Evolutionary conservation across 2,797 vertebrate genomes (phyloP).

Genomic region (Chaetodon trifasciatus): DNA sequence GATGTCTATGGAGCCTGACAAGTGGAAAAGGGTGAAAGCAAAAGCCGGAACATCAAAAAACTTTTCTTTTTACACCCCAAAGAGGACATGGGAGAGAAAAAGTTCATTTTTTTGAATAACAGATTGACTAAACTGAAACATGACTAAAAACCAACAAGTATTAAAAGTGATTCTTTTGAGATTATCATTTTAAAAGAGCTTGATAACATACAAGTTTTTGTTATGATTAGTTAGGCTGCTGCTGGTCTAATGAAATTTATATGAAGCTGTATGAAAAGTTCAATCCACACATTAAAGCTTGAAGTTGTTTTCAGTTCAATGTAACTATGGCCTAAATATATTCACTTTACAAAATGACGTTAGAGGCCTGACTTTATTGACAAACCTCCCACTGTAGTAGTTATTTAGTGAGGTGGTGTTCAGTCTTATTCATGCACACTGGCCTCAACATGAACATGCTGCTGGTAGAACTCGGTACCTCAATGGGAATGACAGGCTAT

Average conservation of each 20-base stretch:
- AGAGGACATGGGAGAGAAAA: slow-evolving; percentile 44
- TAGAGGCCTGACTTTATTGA: background rate
- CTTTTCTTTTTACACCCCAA: slow-evolving; percentile 38
- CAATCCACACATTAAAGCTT: background rate
- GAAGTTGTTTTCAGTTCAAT: background rate
- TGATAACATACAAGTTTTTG: background rate
- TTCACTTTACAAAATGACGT: background rate
- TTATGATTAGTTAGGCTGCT: background rate
- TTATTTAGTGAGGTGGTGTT: background rate
- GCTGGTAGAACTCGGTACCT: background rate
- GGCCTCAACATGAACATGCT: slow-evolving; percentile 1
- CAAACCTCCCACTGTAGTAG: background rate
- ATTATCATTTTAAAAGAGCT: background rate
- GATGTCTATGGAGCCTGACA: slow-evolving; percentile 90
- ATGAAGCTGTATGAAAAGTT: slow-evolving; percentile 2
- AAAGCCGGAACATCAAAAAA: slow-evolving; percentile 85
- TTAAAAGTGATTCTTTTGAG: background rate
- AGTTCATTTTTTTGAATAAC: background rate
- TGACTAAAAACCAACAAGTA: background rate
- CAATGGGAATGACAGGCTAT: background rate
- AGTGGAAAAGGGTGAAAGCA: slow-evolving; percentile 91
- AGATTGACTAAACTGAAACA: slow-evolving; percentile 29
- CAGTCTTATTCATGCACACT: slow-evolving; percentile 20
- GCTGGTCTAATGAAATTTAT: background rate
- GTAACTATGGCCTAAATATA: background rate